These are phyloP conservation scores for Trigoniulus corallinus DNA, from an alignment of 1,140 invertebrate species.

Conservation along the genomic window DNA sequence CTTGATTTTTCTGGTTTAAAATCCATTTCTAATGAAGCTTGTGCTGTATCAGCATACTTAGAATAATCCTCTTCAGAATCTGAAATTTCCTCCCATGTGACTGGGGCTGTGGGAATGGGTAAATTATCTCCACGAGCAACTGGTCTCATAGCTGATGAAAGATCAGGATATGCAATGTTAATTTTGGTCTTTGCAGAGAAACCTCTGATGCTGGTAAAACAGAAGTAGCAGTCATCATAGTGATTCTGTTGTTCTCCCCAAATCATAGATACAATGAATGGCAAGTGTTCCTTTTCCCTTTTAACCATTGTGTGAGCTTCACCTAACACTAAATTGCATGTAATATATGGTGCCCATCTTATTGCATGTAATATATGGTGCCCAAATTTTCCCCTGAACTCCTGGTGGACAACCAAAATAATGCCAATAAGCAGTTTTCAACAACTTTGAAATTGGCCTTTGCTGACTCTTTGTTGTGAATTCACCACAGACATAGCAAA, in stretches of 20 bases:
- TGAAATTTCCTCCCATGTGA: neutral
- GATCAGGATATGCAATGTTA: neutral
- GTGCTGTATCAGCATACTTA: too few species aligned
- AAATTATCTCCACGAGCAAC: neutral
- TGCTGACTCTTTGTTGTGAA: neutral
- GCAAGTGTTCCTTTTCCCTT: slow-evolving; percentile 5
- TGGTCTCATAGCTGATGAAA: neutral
- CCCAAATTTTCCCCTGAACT: too few species aligned
- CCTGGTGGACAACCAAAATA: neutral
- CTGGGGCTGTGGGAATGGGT: neutral
- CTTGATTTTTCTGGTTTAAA: neutral
- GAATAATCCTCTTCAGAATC: neutral
- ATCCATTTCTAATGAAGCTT: too few species aligned
- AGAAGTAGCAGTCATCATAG: too few species aligned
- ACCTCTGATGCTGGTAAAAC: slow-evolving; percentile 7
- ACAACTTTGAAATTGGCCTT: neutral
- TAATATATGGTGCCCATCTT: too few species aligned
- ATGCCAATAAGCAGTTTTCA: too few species aligned
- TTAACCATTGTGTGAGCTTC: too few species aligned
- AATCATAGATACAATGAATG: slow-evolving; percentile 14
- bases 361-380: too few species aligned
- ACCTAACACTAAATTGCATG: too few species aligned
- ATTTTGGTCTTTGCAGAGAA: neutral
- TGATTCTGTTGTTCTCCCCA: slow-evolving; percentile 13
- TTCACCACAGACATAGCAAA: too few species aligned